These are phyloP conservation scores for Meiosimyza platycephala DNA, from an alignment of 2,888 invertebrate species.

Conservation along the genomic window DNA sequence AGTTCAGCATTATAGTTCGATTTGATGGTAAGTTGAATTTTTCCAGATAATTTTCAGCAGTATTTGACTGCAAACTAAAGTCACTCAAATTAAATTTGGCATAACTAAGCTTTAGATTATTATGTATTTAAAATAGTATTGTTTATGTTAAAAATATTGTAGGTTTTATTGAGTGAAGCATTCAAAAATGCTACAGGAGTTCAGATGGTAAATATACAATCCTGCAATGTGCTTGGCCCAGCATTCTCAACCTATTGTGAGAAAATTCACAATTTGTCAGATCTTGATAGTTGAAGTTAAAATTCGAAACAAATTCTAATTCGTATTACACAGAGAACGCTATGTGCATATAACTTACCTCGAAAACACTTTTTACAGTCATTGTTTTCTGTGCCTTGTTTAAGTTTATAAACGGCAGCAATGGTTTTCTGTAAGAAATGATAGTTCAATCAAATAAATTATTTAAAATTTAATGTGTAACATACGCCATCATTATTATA, in stretches of 20 bases:
- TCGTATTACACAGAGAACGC: no score
- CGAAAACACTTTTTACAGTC: neutral
- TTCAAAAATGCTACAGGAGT: neutral
- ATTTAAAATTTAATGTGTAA: neutral
- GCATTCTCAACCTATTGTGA: neutral
- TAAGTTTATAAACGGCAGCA: neutral
- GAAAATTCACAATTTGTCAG: neutral
- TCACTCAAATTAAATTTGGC: no score
- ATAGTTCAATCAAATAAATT: neutral
- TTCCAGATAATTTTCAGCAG: no score
- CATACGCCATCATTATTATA: constrained; percentile 25
- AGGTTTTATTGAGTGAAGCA: no score
- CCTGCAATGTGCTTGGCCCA: constrained; percentile 26
- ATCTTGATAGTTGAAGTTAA: no score
- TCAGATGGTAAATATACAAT: neutral
- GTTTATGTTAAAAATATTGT: no score
- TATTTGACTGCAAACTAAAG: no score
- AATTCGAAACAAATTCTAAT: no score
- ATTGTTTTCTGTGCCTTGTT: neutral
- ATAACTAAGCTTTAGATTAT: no score
- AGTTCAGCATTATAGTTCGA: neutral
- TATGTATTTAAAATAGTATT: no score
- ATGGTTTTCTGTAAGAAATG: no score
- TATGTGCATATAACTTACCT: neutral
- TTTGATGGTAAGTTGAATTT: no score